Percentiles rank a stretch among this genome's conserved stretches.
These are phyloP conservation scores for Octodon degus DNA, from an alignment of 2,113 vertebrate genomes.

Conservation along the genomic window DNA sequence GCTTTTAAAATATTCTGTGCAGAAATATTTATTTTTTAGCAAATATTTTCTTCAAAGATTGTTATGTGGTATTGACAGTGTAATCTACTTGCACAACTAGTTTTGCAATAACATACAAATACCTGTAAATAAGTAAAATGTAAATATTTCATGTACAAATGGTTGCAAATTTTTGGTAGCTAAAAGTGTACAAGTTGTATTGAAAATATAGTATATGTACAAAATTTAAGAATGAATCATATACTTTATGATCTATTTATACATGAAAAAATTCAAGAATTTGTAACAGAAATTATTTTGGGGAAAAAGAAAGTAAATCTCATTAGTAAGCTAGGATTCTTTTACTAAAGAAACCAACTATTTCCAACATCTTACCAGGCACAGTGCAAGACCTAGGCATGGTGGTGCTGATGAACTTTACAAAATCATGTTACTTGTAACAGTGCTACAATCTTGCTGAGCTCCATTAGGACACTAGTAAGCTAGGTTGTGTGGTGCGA, in stretches of 20 bases:
- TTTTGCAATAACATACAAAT: constrained; percentile 82
- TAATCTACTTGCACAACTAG: constrained; percentile 81
- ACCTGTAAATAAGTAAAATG: constrained; percentile 82
- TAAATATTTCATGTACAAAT: constrained; percentile 82
- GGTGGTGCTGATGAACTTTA: constrained; percentile 73
- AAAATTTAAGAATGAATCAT: constrained; percentile 77
- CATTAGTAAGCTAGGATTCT: constrained; percentile 75
- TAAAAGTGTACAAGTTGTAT: constrained; percentile 77
- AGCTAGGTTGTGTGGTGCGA: neutral
- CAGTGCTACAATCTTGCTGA: constrained; percentile 58
- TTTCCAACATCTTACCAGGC: constrained; percentile 71
- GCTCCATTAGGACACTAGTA: constrained; percentile 12
- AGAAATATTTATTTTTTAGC: constrained; percentile 84
- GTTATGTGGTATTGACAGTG: constrained; percentile 75
- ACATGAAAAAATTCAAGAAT: constrained; percentile 78
- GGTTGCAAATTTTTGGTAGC: constrained; percentile 78
- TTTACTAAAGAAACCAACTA: constrained; percentile 72
- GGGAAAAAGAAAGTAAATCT: constrained; percentile 74
- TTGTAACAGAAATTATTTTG: constrained; percentile 83
- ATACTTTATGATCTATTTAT: constrained; percentile 81
- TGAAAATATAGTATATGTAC: constrained; percentile 79
- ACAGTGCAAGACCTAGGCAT: constrained; percentile 59
- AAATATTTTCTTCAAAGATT: constrained; percentile 81
- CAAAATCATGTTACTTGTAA: constrained; percentile 46
- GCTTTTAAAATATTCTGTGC: constrained; percentile 80